These are phyloP conservation scores for Megaleporinus macrocephalus DNA, from an alignment of 2,113 vertebrate species.

Conservation along the genomic window DNA sequence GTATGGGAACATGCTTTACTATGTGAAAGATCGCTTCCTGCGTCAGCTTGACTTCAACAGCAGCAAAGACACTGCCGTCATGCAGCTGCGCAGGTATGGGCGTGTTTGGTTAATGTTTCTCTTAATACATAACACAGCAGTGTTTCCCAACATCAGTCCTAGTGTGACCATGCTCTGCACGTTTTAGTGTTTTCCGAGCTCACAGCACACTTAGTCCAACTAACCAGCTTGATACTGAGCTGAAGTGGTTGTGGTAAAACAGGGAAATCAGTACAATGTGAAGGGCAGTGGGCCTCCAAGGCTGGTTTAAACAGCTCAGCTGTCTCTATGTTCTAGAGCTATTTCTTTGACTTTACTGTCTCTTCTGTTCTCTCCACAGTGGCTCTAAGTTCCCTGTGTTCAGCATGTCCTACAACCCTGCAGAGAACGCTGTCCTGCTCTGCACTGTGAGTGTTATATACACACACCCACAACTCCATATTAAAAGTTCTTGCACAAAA, in stretches of 20 bases:
- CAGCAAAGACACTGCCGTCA: conserved; percentile 94
- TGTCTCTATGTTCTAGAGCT: conserved; percentile 52
- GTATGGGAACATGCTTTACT: conserved; percentile 90
- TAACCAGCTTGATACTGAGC: too few relatives aligned
- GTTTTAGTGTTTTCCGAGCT: too few relatives aligned
- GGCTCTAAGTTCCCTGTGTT: conserved; percentile 98
- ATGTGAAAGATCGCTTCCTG: conserved; percentile 94
- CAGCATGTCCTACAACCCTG: conserved; percentile 97
- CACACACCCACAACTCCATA: neutral
- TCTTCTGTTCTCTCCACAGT: conserved; percentile 63
- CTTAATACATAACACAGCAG: neutral
- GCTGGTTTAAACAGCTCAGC: too few relatives aligned
- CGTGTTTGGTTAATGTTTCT: neutral
- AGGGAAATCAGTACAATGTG: too few relatives aligned
- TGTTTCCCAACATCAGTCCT: too few relatives aligned
- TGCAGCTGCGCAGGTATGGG: conserved; percentile 91
- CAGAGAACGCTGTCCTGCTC: conserved; percentile 93
- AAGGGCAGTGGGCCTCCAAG: too few relatives aligned
- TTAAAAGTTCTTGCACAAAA: too few relatives aligned
- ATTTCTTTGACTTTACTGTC: neutral
- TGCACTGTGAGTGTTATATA: conserved; percentile 84
- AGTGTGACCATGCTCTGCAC: too few relatives aligned
- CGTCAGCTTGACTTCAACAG: conserved; percentile 95
- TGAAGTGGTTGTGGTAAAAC: too few relatives aligned
- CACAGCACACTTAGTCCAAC: too few relatives aligned